Conservation (phyloP, 2,888 invertebrate species). For the Rhingia campestris region DNA sequence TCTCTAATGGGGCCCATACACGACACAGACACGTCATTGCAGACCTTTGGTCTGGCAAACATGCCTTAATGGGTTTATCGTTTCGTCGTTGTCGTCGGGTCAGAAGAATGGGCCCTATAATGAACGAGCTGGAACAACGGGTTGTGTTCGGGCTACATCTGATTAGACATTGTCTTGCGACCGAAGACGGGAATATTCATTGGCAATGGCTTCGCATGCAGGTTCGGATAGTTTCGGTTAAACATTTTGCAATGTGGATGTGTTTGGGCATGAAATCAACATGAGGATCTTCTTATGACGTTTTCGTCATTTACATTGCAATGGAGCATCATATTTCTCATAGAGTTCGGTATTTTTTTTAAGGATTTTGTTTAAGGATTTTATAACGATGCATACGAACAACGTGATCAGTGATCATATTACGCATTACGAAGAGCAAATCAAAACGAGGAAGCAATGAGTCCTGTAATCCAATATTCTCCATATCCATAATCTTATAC, state of each 20-base stretch:
- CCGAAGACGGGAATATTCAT: constrained; percentile 95
- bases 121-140: constrained; percentile 97
- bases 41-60: no score
- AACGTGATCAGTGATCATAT: constrained; percentile 97
- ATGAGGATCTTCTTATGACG: constrained; percentile 94
- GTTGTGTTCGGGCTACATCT: constrained; percentile 97
- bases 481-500: constrained; percentile 99
- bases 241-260: constrained; percentile 96
- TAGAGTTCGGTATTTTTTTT: constrained; percentile 89
- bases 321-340: constrained; percentile 95
- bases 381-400: constrained; percentile 97
- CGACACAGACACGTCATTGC: no score
- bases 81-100: no score
- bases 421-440: constrained; percentile 97
- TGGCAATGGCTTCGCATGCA: constrained; percentile 94
- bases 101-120: no score
- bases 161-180: constrained; percentile 93
- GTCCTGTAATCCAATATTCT: constrained; percentile 99
- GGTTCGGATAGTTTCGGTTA: constrained; percentile 94
- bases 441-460: constrained; percentile 98
- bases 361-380: constrained; percentile 90
- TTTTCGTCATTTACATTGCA: constrained; percentile 91
- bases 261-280: constrained; percentile 97
- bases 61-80: no score
- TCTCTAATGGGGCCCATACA: no score